Percentiles rank a stretch among this genome's conserved stretches.
Evolutionary conservation across 2,797 vertebrate species (phyloP).

Genomic region (Meda fulgida): DNA sequence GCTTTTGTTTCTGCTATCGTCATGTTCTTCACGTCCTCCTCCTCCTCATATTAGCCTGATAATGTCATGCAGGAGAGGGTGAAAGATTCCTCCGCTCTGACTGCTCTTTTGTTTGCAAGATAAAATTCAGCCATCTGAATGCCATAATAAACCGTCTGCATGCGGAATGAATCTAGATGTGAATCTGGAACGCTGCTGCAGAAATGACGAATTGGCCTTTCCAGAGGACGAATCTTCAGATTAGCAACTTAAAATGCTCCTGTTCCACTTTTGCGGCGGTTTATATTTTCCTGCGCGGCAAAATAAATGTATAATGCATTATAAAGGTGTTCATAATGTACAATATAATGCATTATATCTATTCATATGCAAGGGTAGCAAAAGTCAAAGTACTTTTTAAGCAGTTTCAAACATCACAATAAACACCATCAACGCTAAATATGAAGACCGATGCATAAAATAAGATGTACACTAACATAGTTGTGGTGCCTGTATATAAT

Average conservation of each 20-base stretch:
- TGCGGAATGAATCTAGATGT: constrained; percentile 15
- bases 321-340: not conserved
- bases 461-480: too few species aligned
- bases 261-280: not conserved
- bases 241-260: not conserved
- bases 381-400: too few species aligned
- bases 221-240: not conserved
- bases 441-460: too few species aligned
- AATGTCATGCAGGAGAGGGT: constrained; percentile 28
- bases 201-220: not conserved
- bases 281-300: not conserved
- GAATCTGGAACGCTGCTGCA: not conserved
- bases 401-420: too few species aligned
- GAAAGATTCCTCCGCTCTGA: constrained; percentile 20
- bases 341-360: too few species aligned
- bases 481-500: too few species aligned
- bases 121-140: constrained; percentile 3
- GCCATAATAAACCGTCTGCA: constrained; percentile 20
- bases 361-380: too few species aligned
- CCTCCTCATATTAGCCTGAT: constrained; percentile 24
- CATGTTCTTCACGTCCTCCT: constrained; percentile 8
- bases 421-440: too few species aligned
- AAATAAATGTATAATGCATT: not conserved
- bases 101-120: constrained; percentile 37
- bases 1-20: constrained; percentile 71